These are phyloP conservation scores for Hippopotamus amphibius DNA, from an alignment of 2,113 vertebrate genomes.

Conservation along the genomic window DNA sequence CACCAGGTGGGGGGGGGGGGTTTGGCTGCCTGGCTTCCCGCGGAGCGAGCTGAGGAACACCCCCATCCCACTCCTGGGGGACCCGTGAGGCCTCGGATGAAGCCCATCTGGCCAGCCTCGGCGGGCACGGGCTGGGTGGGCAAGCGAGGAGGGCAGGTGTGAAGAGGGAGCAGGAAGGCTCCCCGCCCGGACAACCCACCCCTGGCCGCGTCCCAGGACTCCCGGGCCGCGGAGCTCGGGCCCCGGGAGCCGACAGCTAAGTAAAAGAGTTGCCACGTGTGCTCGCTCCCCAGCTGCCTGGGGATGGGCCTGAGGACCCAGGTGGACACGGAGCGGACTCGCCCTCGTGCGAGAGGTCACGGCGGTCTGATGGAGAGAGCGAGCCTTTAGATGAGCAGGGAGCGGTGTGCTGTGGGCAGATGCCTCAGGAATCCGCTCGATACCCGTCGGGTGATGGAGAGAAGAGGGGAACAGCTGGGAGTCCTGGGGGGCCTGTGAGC, in stretches of 20 bases:
- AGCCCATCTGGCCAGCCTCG: fast-evolving
- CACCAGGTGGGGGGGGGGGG: too few species aligned
- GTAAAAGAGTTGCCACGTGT: fast-evolving
- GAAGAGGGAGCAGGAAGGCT: fast-evolving
- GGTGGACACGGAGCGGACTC: fast-evolving
- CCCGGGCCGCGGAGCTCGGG: fast-evolving
- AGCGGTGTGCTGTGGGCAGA: fast-evolving
- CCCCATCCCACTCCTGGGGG: fast-evolving
- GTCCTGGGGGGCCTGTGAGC: fast-evolving
- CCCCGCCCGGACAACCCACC: fast-evolving
- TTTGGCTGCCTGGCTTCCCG: fast-evolving
- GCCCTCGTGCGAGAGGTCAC: fast-evolving
- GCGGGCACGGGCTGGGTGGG: fast-evolving
- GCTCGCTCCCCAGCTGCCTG: fast-evolving
- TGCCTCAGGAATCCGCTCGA: fast-evolving
- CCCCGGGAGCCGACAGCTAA: fast-evolving
- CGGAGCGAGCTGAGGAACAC: not conserved
- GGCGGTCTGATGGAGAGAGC: fast-evolving
- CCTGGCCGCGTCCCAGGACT: fast-evolving
- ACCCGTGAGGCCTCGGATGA: fast-evolving
- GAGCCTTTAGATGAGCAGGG: fast-evolving
- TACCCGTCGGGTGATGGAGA: fast-evolving
- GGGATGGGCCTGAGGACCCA: fast-evolving
- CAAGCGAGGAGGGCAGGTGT: fast-evolving
- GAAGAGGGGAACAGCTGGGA: fast-evolving